These are phyloP conservation scores for Brachyalestes nurse DNA, from an alignment of 2,797 vertebrate species.

Conservation along the genomic window DNA sequence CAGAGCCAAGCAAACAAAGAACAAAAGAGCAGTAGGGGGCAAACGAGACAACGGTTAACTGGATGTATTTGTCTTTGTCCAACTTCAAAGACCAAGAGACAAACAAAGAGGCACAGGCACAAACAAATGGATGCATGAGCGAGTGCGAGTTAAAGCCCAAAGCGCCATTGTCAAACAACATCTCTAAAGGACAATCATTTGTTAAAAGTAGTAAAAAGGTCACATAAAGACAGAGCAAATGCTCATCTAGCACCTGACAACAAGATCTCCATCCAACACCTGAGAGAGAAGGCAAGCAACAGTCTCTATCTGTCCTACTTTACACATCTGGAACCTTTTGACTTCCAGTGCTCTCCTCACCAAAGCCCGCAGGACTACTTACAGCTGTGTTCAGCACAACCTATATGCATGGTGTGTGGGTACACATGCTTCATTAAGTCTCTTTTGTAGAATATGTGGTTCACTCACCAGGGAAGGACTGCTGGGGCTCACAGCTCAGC, in stretches of 20 bases:
- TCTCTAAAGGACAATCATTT: conserved; percentile 41
- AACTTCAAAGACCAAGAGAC: conserved; percentile 52
- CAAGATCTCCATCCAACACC: conserved; percentile 36
- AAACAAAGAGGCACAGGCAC: conserved; percentile 13
- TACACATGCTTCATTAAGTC: conserved; percentile 39
- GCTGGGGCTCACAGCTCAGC: conserved; percentile 92
- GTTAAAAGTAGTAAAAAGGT: conserved; percentile 46
- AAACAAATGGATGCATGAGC: conserved; percentile 31
- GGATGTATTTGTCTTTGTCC: conserved; percentile 31
- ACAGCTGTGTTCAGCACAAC: conserved; percentile 33
- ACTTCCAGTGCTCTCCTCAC: conserved; percentile 47
- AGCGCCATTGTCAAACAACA: conserved; percentile 43
- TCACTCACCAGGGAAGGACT: conserved; percentile 84
- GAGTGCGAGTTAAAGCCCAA: conserved; percentile 28
- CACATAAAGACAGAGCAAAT: conserved; percentile 33
- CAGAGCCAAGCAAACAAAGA: conserved; percentile 43
- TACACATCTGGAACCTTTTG: conserved; percentile 59
- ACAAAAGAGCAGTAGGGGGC: conserved; percentile 39
- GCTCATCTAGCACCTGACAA: conserved; percentile 14
- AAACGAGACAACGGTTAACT: conserved; percentile 37
- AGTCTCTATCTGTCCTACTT: conserved; percentile 12
- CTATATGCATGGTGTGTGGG: neutral
- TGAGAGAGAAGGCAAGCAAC: conserved; percentile 40
- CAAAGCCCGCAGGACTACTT: conserved; percentile 51
- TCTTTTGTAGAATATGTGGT: neutral